Evolutionary conservation across 2,797 vertebrate species (phyloP).

Genomic region (Acomys russatus): DNA sequence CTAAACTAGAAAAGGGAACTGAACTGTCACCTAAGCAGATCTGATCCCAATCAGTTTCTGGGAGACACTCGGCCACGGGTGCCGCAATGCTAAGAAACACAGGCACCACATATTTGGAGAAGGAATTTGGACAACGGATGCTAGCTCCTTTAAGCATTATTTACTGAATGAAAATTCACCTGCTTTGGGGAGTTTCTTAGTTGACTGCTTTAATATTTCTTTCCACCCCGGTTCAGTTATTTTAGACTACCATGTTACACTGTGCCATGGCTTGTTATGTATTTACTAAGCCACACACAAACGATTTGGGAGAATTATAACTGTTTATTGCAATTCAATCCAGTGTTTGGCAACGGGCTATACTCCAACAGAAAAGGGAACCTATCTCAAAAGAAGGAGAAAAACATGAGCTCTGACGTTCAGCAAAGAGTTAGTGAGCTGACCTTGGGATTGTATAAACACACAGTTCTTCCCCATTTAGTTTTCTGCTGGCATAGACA

Average conservation of each 20-base stretch:
- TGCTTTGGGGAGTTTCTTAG: background rate
- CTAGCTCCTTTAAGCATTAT: conserved; percentile 33
- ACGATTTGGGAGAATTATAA: conserved; percentile 58
- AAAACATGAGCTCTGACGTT: conserved; percentile 54
- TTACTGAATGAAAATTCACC: background rate
- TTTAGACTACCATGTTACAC: background rate
- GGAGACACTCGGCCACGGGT: background rate
- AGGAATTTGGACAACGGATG: background rate
- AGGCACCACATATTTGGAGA: background rate
- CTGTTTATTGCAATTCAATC: conserved; percentile 50
- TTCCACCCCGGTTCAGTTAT: background rate
- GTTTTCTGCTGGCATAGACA: conserved; percentile 77
- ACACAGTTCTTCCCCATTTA: conserved; percentile 64
- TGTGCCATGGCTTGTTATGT: background rate
- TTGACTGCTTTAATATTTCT: conserved; percentile 15
- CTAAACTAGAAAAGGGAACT: conserved; percentile 51
- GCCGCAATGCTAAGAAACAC: background rate
- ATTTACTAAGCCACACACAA: conserved; percentile 50
- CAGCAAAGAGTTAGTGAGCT: conserved; percentile 67
- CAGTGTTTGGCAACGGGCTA: conserved; percentile 60
- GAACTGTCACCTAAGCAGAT: conserved; percentile 52
- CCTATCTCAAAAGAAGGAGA: conserved; percentile 59
- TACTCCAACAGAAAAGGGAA: conserved; percentile 65
- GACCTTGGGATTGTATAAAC: conserved; percentile 77
- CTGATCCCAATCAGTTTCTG: conserved; percentile 14